phyloP scores from a whole-genome alignment of 2,113 vertebrate species.

The Ailuropoda melanoleuca region DNA sequence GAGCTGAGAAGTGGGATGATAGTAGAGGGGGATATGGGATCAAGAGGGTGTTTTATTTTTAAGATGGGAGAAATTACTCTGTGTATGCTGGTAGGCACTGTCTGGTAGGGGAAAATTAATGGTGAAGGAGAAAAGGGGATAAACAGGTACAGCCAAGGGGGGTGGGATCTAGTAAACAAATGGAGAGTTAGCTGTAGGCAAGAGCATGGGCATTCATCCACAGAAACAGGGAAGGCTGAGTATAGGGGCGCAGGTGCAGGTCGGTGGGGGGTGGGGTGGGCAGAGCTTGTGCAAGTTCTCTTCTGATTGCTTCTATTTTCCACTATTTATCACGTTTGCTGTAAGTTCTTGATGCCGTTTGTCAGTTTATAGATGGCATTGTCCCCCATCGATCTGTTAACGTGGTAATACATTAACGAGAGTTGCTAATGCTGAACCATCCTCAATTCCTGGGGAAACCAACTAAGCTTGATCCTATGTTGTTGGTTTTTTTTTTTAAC shows the following conservation, averaged over 20 bases:
- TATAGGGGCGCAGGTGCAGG: neutral
- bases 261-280: neutral
- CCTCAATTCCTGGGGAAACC: neutral
- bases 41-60: neutral
- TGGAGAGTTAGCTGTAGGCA: neutral
- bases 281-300: neutral
- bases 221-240: neutral
- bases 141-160: neutral
- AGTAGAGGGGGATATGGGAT: neutral
- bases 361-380: neutral
- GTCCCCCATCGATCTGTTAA: neutral
- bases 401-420: neutral
- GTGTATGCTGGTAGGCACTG: neutral
- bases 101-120: neutral
- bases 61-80: neutral
- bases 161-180: neutral
- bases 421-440: neutral
- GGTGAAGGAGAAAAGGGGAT: neutral
- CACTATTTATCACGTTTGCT: neutral
- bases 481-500: neutral
- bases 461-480: neutral
- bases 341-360: neutral
- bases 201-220: neutral
- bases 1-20: neutral
- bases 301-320: neutral